Evolutionary conservation across 2,113 vertebrate genomes (phyloP), one percentile per base, ranked within the genome.

Genomic region (Merops nubicus): DNA sequence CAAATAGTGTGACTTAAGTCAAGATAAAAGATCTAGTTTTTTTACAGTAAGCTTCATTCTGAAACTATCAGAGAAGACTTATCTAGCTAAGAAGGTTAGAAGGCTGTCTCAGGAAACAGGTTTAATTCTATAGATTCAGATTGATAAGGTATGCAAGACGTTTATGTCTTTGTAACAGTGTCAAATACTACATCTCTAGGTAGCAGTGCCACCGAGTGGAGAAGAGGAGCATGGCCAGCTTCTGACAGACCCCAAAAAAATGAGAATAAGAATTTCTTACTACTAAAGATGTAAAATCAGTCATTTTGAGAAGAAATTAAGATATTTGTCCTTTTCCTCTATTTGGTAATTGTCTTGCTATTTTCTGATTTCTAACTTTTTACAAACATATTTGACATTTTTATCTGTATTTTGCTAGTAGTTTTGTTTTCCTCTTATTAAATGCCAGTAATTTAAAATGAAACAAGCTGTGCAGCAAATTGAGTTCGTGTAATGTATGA

Each of bases 171-270:
- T 42, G 12, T 28, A 29, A 38, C 23, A 83, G 56, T 40, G 11
- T 81, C 51, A 60, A 38, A 14, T 40, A 10, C 15, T 59, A 38
- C 29, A 65, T 73, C 51, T 74, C 67, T 89, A 43, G 85, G 54
- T 67, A 33, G 26, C 43, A 57, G 36, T 84, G 95, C 97, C 98
- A 95, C 93, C 98, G 91, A 77, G 96, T 98, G 98, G 97, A 56
- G 29, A 94, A 69, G 8, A 86, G 38, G 45, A 75, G 56, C 84
- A 88, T 68, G 20, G 20, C 38, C 60, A 33, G 15, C 29, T 84
- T 53, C 63, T 1, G 4, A 34, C 8, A 12, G 8, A 20, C 9
- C 11, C 18, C 13, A 8, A 15, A 31, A n/a, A 34, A 54, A 79
- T 62, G 34, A 8, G 4, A 9, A 14, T 9, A 72, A 65, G 23